Conservation (phyloP, 1,140 invertebrate genomes). For the Agraylea sexmaculata region DNA sequence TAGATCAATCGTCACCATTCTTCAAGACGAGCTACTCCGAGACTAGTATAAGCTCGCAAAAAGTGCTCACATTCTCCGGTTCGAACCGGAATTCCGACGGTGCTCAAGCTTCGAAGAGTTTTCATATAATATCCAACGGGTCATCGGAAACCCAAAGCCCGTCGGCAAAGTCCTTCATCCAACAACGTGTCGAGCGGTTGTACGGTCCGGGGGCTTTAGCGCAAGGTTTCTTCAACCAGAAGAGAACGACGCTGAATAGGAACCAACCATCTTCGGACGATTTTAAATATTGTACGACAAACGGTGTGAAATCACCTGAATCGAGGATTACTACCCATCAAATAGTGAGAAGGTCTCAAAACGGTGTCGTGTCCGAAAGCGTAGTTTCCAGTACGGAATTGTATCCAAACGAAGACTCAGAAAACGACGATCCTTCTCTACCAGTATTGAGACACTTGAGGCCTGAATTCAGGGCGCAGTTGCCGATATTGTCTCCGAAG, state of each 20-base stretch:
- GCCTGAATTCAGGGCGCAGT: slow-evolving; percentile 72
- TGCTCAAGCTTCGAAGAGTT: slow-evolving; percentile 16
- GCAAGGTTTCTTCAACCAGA: slow-evolving; percentile 66
- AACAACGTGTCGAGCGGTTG: slow-evolving; percentile 73
- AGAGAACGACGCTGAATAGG: slow-evolving; percentile 36
- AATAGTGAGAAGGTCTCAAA: slow-evolving; percentile 22
- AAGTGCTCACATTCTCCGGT: slow-evolving; percentile 31
- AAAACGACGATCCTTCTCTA: slow-evolving; percentile 35
- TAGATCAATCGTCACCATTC: slow-evolving; percentile 6
- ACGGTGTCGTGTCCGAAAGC: slow-evolving; percentile 25
- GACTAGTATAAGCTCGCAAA: slow-evolving; percentile 32
- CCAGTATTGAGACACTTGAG: slow-evolving; percentile 69
- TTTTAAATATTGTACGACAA: neutral
- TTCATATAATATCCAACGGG: slow-evolving; percentile 15
- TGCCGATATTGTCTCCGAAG: slow-evolving; percentile 56
- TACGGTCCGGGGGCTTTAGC: slow-evolving; percentile 76
- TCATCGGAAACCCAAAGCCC: slow-evolving; percentile 32
- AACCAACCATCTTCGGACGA: slow-evolving; percentile 32
- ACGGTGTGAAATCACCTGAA: slow-evolving; percentile 8
- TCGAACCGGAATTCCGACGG: slow-evolving; percentile 29
- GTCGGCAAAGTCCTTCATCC: slow-evolving; percentile 73
- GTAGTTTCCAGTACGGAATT: slow-evolving; percentile 24
- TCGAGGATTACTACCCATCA: slow-evolving; percentile 2
- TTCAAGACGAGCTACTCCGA: slow-evolving; percentile 40
- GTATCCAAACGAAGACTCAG: neutral